Evolutionary conservation across 2,797 vertebrate species (phyloP).

Genomic region (Pantherophis vulpinus): DNA sequence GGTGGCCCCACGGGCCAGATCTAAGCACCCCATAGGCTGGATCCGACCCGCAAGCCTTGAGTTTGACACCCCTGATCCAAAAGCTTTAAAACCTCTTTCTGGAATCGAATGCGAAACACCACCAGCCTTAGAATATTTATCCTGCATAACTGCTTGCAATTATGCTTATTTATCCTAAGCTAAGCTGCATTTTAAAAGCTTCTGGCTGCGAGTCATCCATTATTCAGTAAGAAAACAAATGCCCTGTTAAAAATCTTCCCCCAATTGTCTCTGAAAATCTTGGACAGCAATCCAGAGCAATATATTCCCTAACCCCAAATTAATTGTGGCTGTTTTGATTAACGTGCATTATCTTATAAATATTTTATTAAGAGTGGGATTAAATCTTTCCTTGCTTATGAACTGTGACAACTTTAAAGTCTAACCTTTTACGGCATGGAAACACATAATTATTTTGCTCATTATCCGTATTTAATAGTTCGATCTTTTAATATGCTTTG

Average conservation of each 20-base stretch:
- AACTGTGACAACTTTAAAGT: constrained; percentile 68
- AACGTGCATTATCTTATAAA: constrained; percentile 69
- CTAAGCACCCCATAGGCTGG: too few species aligned
- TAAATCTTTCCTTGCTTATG: constrained; percentile 66
- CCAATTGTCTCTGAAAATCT: neutral
- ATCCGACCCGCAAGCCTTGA: accelerated
- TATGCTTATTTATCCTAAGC: neutral
- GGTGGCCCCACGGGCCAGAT: too few species aligned
- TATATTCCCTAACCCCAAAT: constrained; percentile 51
- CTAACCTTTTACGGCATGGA: constrained; percentile 66
- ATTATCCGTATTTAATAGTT: constrained; percentile 65
- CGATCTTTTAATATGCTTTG: constrained; percentile 63
- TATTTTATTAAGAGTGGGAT: constrained; percentile 70
- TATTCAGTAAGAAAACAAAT: constrained; percentile 33
- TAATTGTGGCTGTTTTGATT: constrained; percentile 69
- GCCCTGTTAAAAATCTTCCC: constrained; percentile 23
- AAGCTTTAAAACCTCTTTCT: neutral
- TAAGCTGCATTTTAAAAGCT: constrained; percentile 17
- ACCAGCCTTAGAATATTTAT: neutral
- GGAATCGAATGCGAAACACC: neutral
- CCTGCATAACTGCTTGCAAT: neutral
- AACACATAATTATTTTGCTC: constrained; percentile 69
- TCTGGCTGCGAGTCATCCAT: constrained; percentile 5
- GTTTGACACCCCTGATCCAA: neutral
- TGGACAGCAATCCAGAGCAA: constrained; percentile 36